Evolutionary conservation across 1,140 invertebrate genomes (phyloP).

Genomic region (Drosophila mayri): DNA sequence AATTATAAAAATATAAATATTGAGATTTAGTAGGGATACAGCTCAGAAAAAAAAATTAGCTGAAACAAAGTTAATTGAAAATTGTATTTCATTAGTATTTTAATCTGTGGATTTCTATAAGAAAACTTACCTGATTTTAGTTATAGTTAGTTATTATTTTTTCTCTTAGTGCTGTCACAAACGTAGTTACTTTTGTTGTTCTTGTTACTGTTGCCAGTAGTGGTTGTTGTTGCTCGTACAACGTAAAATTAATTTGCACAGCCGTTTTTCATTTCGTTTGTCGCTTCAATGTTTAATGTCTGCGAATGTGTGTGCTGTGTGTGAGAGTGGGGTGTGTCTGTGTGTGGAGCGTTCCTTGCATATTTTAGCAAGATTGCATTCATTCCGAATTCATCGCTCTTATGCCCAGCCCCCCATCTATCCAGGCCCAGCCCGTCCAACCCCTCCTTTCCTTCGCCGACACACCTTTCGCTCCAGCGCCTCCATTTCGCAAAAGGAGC

Average conservation of each 20-base stretch:
- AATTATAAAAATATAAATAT: too few relatives aligned
- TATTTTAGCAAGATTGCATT: constrained; percentile 80
- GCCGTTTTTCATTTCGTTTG: constrained; percentile 79
- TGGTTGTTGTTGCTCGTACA: constrained; percentile 67
- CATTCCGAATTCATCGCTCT: constrained; percentile 67
- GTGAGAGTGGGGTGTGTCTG: constrained; percentile 27
- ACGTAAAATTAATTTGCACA: constrained; percentile 80
- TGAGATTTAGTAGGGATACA: too few relatives aligned
- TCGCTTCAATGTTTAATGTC: constrained; percentile 73
- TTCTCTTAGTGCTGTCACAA: constrained; percentile 36
- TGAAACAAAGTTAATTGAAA: too few relatives aligned
- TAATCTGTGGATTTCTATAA: not conserved
- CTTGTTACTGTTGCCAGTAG: constrained; percentile 42
- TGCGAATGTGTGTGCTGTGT: constrained; percentile 31
- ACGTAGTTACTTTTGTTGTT: constrained; percentile 57
- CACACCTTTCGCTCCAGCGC: constrained; percentile 44
- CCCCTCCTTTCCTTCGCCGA: constrained; percentile 1
- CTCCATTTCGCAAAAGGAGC: constrained; percentile 59
- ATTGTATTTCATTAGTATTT: too few relatives aligned
- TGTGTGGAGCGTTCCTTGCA: constrained; percentile 71
- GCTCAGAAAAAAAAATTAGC: too few relatives aligned
- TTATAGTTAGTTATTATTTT: too few relatives aligned
- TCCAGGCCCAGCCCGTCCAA: not conserved
- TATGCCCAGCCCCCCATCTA: constrained; percentile 33
- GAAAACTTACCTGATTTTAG: too few relatives aligned